Percentiles rank a stretch among this genome's conserved stretches.
These are phyloP conservation scores for Osmerus mordax DNA, from an alignment of 2,113 vertebrate species.

Conservation along the genomic window DNA sequence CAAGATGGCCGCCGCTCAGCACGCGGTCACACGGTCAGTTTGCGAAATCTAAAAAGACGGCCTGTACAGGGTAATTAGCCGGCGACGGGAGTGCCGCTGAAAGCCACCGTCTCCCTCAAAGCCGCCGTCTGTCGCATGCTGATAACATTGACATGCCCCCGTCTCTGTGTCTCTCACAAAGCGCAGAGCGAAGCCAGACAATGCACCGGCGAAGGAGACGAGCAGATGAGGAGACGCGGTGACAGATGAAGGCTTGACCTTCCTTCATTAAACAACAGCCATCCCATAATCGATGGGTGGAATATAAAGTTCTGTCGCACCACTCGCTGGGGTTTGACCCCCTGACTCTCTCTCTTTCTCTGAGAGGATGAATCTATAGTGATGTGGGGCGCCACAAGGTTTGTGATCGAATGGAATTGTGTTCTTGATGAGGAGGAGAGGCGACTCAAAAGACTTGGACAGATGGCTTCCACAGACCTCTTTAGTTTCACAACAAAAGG, in stretches of 20 bases:
- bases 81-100: slow-evolving; percentile 36
- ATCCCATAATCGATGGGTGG: slow-evolving; percentile 45
- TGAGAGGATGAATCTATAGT: no score
- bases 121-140: slow-evolving; percentile 58
- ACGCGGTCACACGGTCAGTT: slow-evolving; percentile 23
- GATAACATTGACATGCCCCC: slow-evolving; percentile 63
- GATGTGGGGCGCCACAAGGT: no score
- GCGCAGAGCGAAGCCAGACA: slow-evolving; percentile 27
- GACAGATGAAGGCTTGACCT: slow-evolving; percentile 55
- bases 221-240: slow-evolving; percentile 34
- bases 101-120: slow-evolving; percentile 50
- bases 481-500: no score
- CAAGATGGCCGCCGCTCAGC: slow-evolving; percentile 27
- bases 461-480: no score
- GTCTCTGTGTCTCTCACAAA: slow-evolving; percentile 21
- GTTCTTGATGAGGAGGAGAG: no score
- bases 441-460: no score
- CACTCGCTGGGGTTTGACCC: slow-evolving; percentile 9
- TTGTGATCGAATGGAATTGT: no score
- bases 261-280: slow-evolving; percentile 8
- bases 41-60: slow-evolving; percentile 19
- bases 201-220: slow-evolving; percentile 20
- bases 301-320: slow-evolving; percentile 9
- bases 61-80: slow-evolving; percentile 55
- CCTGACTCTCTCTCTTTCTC: not conserved